These are phyloP conservation scores for Phoebastria nigripes DNA, from an alignment of 2,797 vertebrate genomes.

Conservation along the genomic window DNA sequence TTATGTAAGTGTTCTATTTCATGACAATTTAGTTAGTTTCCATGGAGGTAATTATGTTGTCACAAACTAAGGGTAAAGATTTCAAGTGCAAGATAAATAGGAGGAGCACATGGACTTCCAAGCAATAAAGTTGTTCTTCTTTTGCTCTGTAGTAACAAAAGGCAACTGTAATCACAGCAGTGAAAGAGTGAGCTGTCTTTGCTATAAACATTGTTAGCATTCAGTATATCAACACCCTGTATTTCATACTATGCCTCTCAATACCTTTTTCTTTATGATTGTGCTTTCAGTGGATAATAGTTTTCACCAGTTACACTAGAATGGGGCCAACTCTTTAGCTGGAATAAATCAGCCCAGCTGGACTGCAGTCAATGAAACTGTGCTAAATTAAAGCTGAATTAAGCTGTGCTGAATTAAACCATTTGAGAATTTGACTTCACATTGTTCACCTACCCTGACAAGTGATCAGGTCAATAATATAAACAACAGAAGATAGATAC, in stretches of 20 bases:
- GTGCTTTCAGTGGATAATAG: constrained; percentile 21
- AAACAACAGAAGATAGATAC: constrained; percentile 21
- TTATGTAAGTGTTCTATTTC: constrained; percentile 3
- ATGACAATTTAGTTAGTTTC: constrained; percentile 46
- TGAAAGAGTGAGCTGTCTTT: constrained; percentile 20
- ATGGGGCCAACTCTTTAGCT: not conserved
- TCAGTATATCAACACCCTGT: constrained; percentile 32
- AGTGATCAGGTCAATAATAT: constrained; percentile 25
- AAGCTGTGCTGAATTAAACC: constrained; percentile 48
- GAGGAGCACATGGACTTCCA: constrained; percentile 17
- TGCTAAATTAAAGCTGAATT: constrained; percentile 54
- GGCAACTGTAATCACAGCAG: constrained; percentile 26
- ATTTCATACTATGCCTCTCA: constrained; percentile 41
- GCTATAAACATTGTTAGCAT: constrained; percentile 13
- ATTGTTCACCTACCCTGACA: not conserved
- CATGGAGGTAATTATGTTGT: constrained; percentile 60
- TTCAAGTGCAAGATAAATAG: constrained; percentile 51
- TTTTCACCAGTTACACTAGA: constrained; percentile 55
- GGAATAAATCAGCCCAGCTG: constrained; percentile 52
- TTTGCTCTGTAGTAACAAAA: constrained; percentile 40
- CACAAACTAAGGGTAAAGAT: constrained; percentile 43
- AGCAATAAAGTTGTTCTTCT: constrained; percentile 41
- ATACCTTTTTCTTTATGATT: constrained; percentile 50
- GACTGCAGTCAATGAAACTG: constrained; percentile 34
- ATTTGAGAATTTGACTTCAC: constrained; percentile 17